phyloP scores from a whole-genome alignment of 1,140 invertebrate genomes.

The Semibalanus balanoides region DNA sequence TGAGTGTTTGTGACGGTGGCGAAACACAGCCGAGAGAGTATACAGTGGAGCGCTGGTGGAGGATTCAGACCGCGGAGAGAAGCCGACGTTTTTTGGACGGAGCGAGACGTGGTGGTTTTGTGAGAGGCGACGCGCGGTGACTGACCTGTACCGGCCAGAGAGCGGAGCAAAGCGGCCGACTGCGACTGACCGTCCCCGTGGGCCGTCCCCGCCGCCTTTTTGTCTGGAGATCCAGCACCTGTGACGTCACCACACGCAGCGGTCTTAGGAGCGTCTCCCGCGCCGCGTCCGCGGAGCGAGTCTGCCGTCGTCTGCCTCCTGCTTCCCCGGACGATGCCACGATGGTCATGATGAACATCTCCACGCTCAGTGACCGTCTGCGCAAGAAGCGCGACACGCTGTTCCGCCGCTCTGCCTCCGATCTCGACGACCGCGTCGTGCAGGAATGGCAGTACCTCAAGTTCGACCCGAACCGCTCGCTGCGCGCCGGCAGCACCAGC shows the following conservation, averaged over 20 bases:
- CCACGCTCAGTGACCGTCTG: neutral
- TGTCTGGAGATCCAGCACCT: too few species aligned
- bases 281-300: too few species aligned
- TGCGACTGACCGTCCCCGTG: too few species aligned
- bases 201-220: too few species aligned
- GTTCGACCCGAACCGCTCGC: neutral
- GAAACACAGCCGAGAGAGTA: neutral
- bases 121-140: too few species aligned
- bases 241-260: too few species aligned
- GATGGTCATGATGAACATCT: conserved; percentile 6
- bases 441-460: conserved; percentile 4
- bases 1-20: too few species aligned
- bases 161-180: too few species aligned
- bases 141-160: too few species aligned
- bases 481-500: conserved; percentile 1
- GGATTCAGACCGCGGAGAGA: neutral
- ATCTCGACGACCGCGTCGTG: neutral
- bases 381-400: conserved; percentile 5
- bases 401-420: neutral
- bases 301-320: neutral
- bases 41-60: neutral
- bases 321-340: neutral
- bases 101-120: neutral
- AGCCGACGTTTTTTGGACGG: neutral
- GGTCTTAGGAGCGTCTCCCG: too few species aligned